Conservation (phyloP, 2,113 vertebrate species). For the Salvelinus namaycush region DNA sequence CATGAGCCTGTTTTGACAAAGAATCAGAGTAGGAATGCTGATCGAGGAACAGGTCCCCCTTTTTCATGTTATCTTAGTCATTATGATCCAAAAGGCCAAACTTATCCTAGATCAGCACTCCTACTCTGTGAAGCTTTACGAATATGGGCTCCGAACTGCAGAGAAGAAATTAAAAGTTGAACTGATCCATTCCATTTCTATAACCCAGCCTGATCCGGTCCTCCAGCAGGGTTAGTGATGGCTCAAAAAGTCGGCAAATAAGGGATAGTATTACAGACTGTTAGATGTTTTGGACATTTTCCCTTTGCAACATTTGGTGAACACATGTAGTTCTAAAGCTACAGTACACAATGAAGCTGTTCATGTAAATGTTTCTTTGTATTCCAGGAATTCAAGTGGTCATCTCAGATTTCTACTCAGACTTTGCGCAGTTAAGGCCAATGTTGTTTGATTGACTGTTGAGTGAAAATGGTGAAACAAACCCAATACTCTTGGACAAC, state of each 20-base stretch:
- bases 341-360: neutral
- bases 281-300: slow-evolving; percentile 29
- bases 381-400: neutral
- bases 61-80: no score
- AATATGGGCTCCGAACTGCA: no score
- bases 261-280: slow-evolving; percentile 34
- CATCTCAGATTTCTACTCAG: no score
- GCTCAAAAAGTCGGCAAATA: neutral
- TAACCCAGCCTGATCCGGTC: neutral
- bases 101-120: no score
- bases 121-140: no score
- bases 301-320: slow-evolving; percentile 12
- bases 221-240: neutral
- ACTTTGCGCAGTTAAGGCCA: no score
- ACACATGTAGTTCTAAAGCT: slow-evolving; percentile 13
- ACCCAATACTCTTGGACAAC: no score
- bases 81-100: no score
- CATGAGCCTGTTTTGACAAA: no score
- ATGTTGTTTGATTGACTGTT: no score
- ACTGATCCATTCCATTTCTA: slow-evolving; percentile 8
- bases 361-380: neutral
- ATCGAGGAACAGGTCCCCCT: no score
- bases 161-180: neutral
- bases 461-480: no score
- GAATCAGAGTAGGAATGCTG: neutral